phyloP scores from a whole-genome alignment of 2,888 invertebrate species.

The Trissolcus japonicus region DNA sequence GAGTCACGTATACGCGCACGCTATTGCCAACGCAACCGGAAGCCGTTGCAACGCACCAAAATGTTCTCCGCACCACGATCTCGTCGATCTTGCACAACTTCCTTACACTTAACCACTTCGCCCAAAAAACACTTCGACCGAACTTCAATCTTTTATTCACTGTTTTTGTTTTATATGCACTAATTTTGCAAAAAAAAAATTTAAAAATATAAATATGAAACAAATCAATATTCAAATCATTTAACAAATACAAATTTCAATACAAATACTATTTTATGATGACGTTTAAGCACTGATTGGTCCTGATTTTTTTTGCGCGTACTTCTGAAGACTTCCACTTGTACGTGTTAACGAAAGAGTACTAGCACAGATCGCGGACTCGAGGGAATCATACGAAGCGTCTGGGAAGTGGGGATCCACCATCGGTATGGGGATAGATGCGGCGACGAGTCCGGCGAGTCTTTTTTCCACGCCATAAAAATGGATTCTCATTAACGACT shows the following conservation, averaged over 20 bases:
- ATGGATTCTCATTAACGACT: conserved; percentile 34
- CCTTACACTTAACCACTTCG: not conserved
- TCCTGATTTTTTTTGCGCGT: conserved; percentile 5
- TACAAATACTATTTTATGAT: too few species aligned
- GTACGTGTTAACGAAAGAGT: conserved; percentile 43
- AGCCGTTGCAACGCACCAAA: conserved; percentile 43
- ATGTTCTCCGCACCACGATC: conserved; percentile 18
- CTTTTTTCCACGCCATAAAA: conserved; percentile 45
- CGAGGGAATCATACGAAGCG: conserved; percentile 53
- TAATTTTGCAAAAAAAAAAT: not conserved
- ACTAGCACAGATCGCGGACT: conserved; percentile 47
- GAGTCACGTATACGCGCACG: conserved; percentile 52
- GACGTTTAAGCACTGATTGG: too few species aligned
- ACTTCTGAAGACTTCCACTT: conserved; percentile 42
- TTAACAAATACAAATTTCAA: not conserved
- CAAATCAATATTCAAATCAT: not conserved
- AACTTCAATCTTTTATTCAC: not conserved
- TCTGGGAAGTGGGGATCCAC: conserved; percentile 42
- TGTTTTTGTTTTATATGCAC: not conserved
- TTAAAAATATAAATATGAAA: too few species aligned
- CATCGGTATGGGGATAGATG: conserved; percentile 50
- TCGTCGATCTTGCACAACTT: not conserved
- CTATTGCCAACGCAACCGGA: conserved; percentile 57
- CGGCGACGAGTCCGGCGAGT: conserved; percentile 44
- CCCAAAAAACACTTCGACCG: not conserved